Evolutionary conservation across 2,888 invertebrate species (phyloP).

Genomic region (Callyntrura guangdongensis): DNA sequence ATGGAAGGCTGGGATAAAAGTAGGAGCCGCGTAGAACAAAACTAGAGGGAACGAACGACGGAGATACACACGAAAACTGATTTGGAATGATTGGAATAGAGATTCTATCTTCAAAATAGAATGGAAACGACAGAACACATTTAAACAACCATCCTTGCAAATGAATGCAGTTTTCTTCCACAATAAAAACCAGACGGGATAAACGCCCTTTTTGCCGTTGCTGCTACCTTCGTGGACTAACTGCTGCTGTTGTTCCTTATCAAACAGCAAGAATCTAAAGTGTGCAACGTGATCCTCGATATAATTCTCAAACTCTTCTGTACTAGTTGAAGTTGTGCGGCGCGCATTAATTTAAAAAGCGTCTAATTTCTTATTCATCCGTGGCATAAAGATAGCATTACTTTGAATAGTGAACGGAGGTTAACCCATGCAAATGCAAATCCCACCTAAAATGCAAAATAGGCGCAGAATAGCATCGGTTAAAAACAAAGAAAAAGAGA

Average conservation of each 20-base stretch:
- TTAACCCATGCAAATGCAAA: conserved; percentile 7
- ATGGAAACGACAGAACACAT: not conserved
- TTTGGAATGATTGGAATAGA: conserved; percentile 19
- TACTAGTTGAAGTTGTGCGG: not conserved
- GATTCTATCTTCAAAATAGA: conserved; percentile 13
- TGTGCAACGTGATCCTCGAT: conserved; percentile 38
- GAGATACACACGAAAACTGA: not conserved
- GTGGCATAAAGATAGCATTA: conserved; percentile 49
- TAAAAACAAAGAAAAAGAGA: not conserved
- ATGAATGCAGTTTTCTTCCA: conserved; percentile 39
- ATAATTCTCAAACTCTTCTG: not conserved
- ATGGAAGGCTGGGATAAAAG: not conserved
- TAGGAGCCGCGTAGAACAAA: not conserved
- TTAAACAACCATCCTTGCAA: not conserved
- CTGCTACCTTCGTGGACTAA: no score
- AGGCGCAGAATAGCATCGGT: not conserved
- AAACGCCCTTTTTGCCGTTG: not conserved
- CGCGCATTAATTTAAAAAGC: conserved; percentile 10
- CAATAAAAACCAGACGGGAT: conserved; percentile 27
- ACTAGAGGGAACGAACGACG: not conserved
- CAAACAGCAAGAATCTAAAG: conserved; percentile 50
- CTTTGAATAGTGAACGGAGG: not conserved
- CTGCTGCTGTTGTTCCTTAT: conserved; percentile 33
- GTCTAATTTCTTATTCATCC: conserved; percentile 49
- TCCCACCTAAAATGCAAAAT: conserved; percentile 7